These are phyloP conservation scores for Clivina fossor DNA, from an alignment of 2,888 invertebrate genomes.

Conservation along the genomic window DNA sequence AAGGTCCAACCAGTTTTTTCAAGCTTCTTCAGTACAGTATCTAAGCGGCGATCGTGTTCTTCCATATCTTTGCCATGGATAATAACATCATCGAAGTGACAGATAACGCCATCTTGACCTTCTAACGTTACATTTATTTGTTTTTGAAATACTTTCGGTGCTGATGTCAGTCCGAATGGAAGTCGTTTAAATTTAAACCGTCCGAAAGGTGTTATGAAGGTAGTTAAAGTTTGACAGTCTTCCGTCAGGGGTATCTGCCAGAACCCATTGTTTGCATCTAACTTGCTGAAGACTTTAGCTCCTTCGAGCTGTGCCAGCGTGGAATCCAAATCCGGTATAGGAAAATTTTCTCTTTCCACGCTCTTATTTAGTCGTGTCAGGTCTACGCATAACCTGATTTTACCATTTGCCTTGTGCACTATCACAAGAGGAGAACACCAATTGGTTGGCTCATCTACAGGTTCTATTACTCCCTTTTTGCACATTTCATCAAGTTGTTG, in stretches of 20 bases:
- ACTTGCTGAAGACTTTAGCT: conserved; percentile 24
- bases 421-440: conserved; percentile 27
- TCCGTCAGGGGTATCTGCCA: conserved; percentile 32
- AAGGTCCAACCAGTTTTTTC: conserved; percentile 23
- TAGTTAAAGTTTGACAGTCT: conserved; percentile 8
- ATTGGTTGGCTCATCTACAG: conserved; percentile 26
- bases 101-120: conserved; percentile 19
- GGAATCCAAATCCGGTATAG: conserved; percentile 18
- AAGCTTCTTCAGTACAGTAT: conserved; percentile 35
- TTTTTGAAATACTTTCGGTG: conserved; percentile 12
- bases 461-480: conserved; percentile 24
- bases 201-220: conserved; percentile 27
- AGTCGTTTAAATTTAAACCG: conserved; percentile 21
- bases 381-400: conserved; percentile 28
- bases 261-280: conserved; percentile 33
- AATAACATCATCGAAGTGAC: conserved; percentile 22
- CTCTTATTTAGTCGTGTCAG: conserved; percentile 18
- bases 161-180: conserved; percentile 28
- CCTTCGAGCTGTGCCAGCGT: conserved; percentile 15
- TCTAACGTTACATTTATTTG: conserved; percentile 3
- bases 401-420: conserved; percentile 11
- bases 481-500: conserved; percentile 23
- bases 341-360: conserved; percentile 24
- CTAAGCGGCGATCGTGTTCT: conserved; percentile 37
- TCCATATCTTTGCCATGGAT: conserved; percentile 35